Conservation (phyloP, 2,797 vertebrate species). For the Thamnophis elegans region DNA sequence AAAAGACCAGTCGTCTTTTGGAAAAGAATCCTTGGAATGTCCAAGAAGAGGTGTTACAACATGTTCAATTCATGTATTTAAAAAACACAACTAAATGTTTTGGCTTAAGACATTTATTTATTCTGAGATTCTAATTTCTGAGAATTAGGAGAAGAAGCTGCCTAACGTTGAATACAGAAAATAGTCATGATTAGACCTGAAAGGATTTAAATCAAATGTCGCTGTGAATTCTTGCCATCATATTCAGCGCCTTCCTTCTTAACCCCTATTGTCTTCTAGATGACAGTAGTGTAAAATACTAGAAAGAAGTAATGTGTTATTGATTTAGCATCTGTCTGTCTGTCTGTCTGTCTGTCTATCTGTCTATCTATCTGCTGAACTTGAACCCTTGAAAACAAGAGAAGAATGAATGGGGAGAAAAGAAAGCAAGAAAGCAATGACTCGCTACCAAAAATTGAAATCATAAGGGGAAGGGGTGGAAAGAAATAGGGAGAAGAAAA, state of each 20-base stretch:
- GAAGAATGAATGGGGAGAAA: not conserved
- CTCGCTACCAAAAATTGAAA: not conserved
- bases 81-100: not conserved
- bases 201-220: conserved; percentile 44
- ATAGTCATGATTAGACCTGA: conserved; percentile 61
- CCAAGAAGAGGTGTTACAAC: not conserved
- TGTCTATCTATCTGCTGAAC: no score
- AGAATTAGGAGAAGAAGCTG: not conserved
- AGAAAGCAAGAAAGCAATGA: not conserved
- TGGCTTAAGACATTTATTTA: not conserved
- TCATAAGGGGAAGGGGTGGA: not conserved
- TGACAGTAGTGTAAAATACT: conserved; percentile 24
- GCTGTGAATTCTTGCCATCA: conserved; percentile 28
- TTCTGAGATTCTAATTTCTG: not conserved
- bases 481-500: not conserved
- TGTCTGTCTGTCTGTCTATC: no score
- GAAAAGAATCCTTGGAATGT: no score
- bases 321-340: not conserved
- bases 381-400: conserved; percentile 4
- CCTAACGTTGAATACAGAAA: conserved; percentile 48
- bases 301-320: conserved; percentile 28
- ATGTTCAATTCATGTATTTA: not conserved
- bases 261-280: not conserved
- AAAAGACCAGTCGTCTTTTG: no score
- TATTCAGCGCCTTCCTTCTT: conserved; percentile 40